Evolutionary conservation across 1,140 invertebrate genomes (phyloP), one percentile per base, ranked within the genome.

Genomic region (Drosophila neocordata): DNA sequence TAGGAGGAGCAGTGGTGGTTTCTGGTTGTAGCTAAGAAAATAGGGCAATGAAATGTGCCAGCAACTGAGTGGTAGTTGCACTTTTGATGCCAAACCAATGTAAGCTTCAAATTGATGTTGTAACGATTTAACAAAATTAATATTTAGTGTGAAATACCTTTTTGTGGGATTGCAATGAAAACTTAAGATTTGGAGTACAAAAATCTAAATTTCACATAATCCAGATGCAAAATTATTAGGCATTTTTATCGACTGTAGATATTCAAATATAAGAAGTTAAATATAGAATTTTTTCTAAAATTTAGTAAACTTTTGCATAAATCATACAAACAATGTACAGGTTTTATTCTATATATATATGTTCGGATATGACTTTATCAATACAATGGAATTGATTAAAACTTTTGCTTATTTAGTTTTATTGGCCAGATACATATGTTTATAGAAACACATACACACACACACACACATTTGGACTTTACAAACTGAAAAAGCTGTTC

Each of bases 41-140:
- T 37, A 20, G 34, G 18, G 64, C 62, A 70, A 70, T 65, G 73
- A 74, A 74, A 59, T 62, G 69, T 74, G 71, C 71, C 62, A 60
- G 58, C n/a, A 57, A 48, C 13, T 60, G 22, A 11, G 20, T 27
- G 37, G 44, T 27, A 15, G 38, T 24, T 60, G 35, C 20, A 44
- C 22, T 22, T 27, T 27, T 34, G 48, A 51, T 53, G 59, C 22
- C 41, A 22, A 59, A 2, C 41, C 9, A 34, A 56, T n/a, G 27
- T 34, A 18, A 9, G 27, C 15, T 56, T n/a, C 27, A 24, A 31
- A 56, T 34, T 56, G 53, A 48, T 34, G 27, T 35, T 35, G 53
- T 15, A 56, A 34, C 35, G 53, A 35, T 56, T 56, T 34, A 56
- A 56, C 27, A 13, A 56, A 18, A 15, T 48, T 48, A 18, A 52